These are phyloP conservation scores for Parazoanthus darwini DNA, from an alignment of 92 coral and sea anemone species.

Conservation along the genomic window DNA sequence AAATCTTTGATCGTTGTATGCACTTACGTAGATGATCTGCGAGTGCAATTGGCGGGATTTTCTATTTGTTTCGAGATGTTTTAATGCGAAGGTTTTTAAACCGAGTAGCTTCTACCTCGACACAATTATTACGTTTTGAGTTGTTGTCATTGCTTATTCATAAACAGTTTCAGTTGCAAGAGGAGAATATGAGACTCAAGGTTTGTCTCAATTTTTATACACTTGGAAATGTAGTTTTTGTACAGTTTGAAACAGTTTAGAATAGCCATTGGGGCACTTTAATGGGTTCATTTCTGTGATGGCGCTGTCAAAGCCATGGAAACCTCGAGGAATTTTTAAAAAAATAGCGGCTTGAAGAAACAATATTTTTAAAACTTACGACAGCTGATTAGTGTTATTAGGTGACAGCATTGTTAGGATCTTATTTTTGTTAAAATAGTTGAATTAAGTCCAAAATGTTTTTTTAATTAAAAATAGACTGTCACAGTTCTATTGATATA, in stretches of 20 bases:
- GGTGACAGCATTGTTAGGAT: conserved; percentile 8
- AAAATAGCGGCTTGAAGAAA: neutral
- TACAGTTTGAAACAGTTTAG: neutral
- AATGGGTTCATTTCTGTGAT: conserved; percentile 24
- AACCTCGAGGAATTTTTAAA: neutral
- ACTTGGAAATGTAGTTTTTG: conserved; percentile 8
- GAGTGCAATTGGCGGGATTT: neutral
- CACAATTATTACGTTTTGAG: neutral
- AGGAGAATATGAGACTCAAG: neutral
- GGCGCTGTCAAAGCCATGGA: neutral
- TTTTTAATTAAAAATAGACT: neutral
- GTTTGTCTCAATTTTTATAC: neutral
- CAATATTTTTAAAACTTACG: conserved; percentile 22
- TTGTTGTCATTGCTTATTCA: conserved; percentile 10
- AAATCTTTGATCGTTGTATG: neutral
- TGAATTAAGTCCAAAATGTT: neutral
- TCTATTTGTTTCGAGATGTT: conserved; percentile 9
- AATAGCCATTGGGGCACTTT: neutral
- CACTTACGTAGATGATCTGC: neutral
- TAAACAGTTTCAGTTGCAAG: neutral
- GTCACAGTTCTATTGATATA: neutral
- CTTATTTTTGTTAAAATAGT: conserved; percentile 1
- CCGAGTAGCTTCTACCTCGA: neutral
- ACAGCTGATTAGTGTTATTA: conserved; percentile 7
- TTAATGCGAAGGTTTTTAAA: conserved; percentile 2